Percentiles rank a stretch among this genome's conserved stretches.
phyloP scores from a whole-genome alignment of 2,113 vertebrate genomes.

The Podocnemis expansa region DNA sequence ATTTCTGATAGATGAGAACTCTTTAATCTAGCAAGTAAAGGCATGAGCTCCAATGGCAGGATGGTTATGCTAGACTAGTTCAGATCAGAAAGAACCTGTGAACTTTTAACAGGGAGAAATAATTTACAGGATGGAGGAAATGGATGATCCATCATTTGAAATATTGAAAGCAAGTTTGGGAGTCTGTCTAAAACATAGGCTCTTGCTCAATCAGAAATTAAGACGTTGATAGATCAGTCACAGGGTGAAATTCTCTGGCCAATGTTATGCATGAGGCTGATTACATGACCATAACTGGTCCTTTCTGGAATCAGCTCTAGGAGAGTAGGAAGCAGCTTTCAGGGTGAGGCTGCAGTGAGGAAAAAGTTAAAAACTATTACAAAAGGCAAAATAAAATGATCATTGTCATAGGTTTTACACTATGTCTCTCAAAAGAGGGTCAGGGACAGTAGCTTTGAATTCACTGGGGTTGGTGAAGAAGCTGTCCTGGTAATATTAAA shows the following conservation, averaged over 20 bases:
- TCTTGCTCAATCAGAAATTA: not conserved
- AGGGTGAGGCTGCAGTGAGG: not conserved
- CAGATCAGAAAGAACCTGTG: not conserved
- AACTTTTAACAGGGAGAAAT: not conserved
- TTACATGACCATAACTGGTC: not conserved
- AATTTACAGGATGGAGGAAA: fast-evolving
- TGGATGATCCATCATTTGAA: not conserved
- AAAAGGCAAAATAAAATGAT: not conserved
- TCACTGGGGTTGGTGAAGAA: conserved; percentile 8
- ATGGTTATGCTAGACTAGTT: not conserved
- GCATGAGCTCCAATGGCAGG: not conserved
- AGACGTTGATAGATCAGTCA: not conserved
- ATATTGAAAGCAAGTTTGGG: not conserved
- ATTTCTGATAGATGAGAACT: not conserved
- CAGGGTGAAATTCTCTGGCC: not conserved
- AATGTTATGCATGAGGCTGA: not conserved
- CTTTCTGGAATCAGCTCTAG: not conserved
- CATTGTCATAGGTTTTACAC: not conserved
- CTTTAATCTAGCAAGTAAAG: not conserved
- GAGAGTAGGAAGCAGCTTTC: not conserved
- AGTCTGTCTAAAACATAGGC: not conserved
- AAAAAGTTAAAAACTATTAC: not conserved
- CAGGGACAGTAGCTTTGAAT: not conserved
- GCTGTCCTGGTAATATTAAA: conserved; percentile 31
- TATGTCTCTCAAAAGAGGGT: not conserved